Percentiles rank a stretch among this genome's conserved stretches.
Conservation (phyloP, 2,888 invertebrate species). For the Chrysodeixis includens region DNA sequence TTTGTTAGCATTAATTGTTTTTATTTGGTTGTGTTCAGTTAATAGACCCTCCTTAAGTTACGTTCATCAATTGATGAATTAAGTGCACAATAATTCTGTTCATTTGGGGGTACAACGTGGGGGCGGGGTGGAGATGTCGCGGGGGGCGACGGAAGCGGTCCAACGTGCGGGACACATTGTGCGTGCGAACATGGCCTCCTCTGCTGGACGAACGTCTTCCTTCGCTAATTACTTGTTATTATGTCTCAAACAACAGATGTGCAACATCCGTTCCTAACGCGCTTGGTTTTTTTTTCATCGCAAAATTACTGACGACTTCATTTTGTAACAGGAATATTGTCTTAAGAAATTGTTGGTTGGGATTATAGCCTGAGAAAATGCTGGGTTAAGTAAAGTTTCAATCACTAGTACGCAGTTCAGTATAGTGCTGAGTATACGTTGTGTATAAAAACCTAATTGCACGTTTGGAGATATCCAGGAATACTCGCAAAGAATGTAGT, state of each 20-base stretch:
- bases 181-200: conserved; percentile 82
- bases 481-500: conserved; percentile 13
- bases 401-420: conserved; percentile 12
- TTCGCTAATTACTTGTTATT: conserved; percentile 87
- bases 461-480: background rate
- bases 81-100: conserved; percentile 59
- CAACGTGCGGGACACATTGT: conserved; percentile 86
- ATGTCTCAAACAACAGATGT: conserved; percentile 87
- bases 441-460: background rate
- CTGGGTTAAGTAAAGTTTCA: background rate
- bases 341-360: conserved; percentile 16
- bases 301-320: conserved; percentile 43
- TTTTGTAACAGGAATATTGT: conserved; percentile 13
- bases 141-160: conserved; percentile 72
- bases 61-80: conserved; percentile 63
- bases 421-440: background rate
- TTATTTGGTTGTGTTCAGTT: conserved; percentile 16
- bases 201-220: conserved; percentile 71
- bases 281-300: conserved; percentile 60
- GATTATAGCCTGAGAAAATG: background rate
- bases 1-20: conserved; percentile 28
- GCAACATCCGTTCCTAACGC: conserved; percentile 83
- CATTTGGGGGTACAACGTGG: conserved; percentile 54
- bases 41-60: conserved; percentile 34
- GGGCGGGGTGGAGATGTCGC: conserved; percentile 55